Percentiles rank a stretch among this genome's conserved stretches.
phyloP scores from a whole-genome alignment of 2,113 vertebrate genomes.

The Colistium nudipinnis region DNA sequence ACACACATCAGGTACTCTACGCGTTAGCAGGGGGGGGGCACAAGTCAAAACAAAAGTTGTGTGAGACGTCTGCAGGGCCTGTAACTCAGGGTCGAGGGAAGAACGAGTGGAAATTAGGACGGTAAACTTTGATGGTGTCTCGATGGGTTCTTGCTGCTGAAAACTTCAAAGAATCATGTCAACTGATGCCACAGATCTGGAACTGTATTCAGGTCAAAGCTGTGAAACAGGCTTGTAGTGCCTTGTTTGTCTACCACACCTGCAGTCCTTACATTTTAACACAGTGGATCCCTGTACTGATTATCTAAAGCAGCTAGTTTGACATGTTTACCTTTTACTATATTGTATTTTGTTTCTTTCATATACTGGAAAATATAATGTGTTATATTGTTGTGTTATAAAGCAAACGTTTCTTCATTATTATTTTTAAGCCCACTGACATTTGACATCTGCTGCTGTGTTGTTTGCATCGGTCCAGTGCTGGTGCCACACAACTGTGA shows the following conservation, averaged over 20 bases:
- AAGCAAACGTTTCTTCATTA: no score
- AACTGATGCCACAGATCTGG: neutral
- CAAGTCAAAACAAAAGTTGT: constrained; percentile 53
- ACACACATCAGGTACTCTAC: constrained; percentile 48
- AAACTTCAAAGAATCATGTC: neutral
- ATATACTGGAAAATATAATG: no score
- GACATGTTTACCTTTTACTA: no score
- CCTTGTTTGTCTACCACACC: neutral
- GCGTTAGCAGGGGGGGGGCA: constrained; percentile 25
- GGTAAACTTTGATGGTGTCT: constrained; percentile 14
- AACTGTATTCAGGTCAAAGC: neutral
- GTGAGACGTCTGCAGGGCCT: constrained; percentile 38
- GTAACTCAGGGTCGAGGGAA: constrained; percentile 27
- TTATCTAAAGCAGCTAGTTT: no score
- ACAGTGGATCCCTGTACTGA: neutral
- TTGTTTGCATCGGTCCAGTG: no score
- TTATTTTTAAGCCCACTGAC: no score
- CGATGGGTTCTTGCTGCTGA: neutral
- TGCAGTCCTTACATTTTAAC: neutral
- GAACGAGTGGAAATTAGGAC: constrained; percentile 2
- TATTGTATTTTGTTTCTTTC: no score
- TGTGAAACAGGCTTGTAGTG: neutral
- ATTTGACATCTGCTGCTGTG: no score
- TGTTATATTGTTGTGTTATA: no score
- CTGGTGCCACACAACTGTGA: no score